Evolutionary conservation across 2,113 vertebrate species (phyloP).

Genomic region (Lycaon pictus): DNA sequence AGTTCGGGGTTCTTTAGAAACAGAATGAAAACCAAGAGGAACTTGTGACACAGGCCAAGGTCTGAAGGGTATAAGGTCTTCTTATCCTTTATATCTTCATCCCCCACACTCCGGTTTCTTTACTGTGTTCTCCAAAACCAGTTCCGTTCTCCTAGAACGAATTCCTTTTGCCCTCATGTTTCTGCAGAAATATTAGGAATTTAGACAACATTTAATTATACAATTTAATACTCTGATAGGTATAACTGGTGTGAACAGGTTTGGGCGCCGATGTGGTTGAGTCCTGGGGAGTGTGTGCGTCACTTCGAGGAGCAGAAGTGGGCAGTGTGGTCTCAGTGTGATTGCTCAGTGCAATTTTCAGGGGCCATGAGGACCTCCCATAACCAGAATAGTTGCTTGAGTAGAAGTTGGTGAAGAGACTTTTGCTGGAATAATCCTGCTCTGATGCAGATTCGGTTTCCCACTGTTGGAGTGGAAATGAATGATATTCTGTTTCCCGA

Average conservation of each 20-base stretch:
- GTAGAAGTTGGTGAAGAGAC: not conserved
- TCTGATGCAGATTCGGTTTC: not conserved
- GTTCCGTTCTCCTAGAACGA: not conserved
- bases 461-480: not conserved
- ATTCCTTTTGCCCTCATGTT: not conserved
- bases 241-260: not conserved
- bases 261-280: not conserved
- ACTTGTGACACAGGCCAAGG: not conserved
- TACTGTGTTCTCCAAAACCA: not conserved
- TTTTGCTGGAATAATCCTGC: not conserved
- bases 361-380: accelerated
- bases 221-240: not conserved
- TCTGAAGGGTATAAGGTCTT: not conserved
- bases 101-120: not conserved
- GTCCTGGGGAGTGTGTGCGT: not conserved
- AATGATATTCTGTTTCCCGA: not conserved
- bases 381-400: not conserved
- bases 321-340: not conserved
- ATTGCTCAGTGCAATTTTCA: not conserved
- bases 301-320: too few species aligned
- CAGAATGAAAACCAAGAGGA: not conserved
- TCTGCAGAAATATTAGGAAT: not conserved
- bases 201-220: not conserved
- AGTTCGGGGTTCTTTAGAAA: not conserved
- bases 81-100: not conserved